Percentiles rank a stretch among this genome's conserved stretches.
Evolutionary conservation across 2,888 invertebrate species (phyloP).

Genomic region (Aporophyla lueneburgensis): DNA sequence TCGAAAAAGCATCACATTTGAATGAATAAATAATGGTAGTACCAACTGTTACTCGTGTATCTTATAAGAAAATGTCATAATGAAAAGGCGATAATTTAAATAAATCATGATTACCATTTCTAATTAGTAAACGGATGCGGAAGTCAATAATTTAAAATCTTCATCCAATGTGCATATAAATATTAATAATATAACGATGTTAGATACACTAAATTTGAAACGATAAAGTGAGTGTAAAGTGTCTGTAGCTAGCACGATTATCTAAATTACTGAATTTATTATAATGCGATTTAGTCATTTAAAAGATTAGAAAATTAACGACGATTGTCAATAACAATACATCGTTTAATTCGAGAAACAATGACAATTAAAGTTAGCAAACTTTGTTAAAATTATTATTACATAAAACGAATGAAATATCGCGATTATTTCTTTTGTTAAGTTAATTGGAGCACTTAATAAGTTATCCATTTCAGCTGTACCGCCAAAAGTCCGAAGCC

Average conservation of each 20-base stretch:
- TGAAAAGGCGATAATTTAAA: neutral
- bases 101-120: conserved; percentile 17
- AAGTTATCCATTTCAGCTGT: neutral
- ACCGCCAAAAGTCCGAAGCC: conserved; percentile 26
- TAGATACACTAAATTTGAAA: too few relatives aligned
- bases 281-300: neutral
- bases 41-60: too few relatives aligned
- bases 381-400: neutral
- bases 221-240: conserved; percentile 17
- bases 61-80: neutral
- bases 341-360: neutral
- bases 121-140: conserved; percentile 16
- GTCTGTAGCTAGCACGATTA: conserved; percentile 1
- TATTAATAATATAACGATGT: neutral
- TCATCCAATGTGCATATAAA: conserved; percentile 2
- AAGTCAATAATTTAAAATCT: conserved; percentile 1
- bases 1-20: conserved; percentile 36
- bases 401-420: neutral
- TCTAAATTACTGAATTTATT: conserved; percentile 25
- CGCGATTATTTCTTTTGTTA: neutral
- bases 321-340: neutral
- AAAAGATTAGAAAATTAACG: conserved; percentile 16
- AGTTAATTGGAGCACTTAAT: conserved; percentile 17
- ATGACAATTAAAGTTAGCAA: neutral
- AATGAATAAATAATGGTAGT: conserved; percentile 26